Percentiles rank a stretch among this genome's conserved stretches.
Conservation (phyloP, 2,113 vertebrate genomes). For the Rhabdornis inornatus region DNA sequence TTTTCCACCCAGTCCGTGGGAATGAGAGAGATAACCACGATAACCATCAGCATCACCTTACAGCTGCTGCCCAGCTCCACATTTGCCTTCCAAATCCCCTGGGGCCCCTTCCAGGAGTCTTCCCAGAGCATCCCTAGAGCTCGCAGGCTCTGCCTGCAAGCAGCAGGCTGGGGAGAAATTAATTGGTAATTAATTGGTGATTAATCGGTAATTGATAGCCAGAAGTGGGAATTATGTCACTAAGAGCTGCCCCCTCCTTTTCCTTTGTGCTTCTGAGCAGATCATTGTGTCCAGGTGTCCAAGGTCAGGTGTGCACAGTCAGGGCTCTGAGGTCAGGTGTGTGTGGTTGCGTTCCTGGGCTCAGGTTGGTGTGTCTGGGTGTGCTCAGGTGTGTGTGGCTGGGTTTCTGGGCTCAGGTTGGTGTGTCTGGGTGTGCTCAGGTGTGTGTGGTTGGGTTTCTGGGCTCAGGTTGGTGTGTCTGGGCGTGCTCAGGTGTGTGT, state of each 20-base stretch:
- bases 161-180: background rate
- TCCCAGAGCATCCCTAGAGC: background rate
- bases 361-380: too few species aligned
- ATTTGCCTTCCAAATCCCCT: slow-evolving; percentile 27
- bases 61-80: background rate
- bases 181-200: background rate
- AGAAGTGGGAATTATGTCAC: fast-evolving
- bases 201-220: background rate
- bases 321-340: fast-evolving
- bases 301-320: fast-evolving
- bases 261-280: background rate
- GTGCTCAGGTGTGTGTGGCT: fast-evolving
- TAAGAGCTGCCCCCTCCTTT: background rate
- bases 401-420: fast-evolving
- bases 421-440: too few species aligned
- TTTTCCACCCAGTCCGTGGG: background rate
- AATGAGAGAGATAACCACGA: background rate
- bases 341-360: fast-evolving
- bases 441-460: fast-evolving
- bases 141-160: background rate
- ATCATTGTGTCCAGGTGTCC: background rate
- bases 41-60: slow-evolving; percentile 31
- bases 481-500: background rate
- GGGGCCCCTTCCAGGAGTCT: background rate
- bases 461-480: too few species aligned